phyloP scores from a whole-genome alignment of 2,888 invertebrate species.

The Sabellastarte sp. region DNA sequence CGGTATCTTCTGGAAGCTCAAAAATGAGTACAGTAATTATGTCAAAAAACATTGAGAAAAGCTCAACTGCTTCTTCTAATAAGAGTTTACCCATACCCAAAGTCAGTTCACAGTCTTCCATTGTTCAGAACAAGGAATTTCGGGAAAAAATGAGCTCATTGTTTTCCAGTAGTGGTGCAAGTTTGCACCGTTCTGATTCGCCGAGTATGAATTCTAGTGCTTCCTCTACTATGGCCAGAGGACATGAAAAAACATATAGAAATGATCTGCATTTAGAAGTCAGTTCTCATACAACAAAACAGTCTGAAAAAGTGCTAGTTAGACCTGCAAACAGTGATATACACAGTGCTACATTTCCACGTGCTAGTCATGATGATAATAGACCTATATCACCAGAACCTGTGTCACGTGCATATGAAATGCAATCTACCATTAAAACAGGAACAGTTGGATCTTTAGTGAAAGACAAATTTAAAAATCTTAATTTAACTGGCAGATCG shows the following conservation, averaged over 20 bases:
- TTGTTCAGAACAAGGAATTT: slow-evolving; percentile 2
- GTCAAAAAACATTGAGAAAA: no score
- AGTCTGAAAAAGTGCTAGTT: neutral
- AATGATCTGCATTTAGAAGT: neutral
- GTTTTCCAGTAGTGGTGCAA: neutral
- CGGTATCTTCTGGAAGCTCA: no score
- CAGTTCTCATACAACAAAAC: neutral
- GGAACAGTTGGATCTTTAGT: slow-evolving; percentile 17
- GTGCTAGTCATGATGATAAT: neutral
- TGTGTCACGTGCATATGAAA: slow-evolving; percentile 8
- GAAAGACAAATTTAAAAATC: slow-evolving; percentile 13
- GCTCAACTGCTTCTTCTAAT: no score
- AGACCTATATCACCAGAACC: slow-evolving; percentile 1
- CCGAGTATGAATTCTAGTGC: neutral
- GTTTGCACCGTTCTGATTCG: neutral
- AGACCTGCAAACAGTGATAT: neutral
- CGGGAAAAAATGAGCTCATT: neutral
- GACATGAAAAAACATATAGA: neutral
- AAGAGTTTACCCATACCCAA: no score
- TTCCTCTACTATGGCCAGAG: neutral
- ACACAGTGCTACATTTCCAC: neutral
- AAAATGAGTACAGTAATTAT: no score
- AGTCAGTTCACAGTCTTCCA: neutral
- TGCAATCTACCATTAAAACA: slow-evolving; percentile 6
- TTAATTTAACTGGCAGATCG: slow-evolving; percentile 15